Conservation (phyloP, 1,140 invertebrate species). For the Diprion similis region DNA sequence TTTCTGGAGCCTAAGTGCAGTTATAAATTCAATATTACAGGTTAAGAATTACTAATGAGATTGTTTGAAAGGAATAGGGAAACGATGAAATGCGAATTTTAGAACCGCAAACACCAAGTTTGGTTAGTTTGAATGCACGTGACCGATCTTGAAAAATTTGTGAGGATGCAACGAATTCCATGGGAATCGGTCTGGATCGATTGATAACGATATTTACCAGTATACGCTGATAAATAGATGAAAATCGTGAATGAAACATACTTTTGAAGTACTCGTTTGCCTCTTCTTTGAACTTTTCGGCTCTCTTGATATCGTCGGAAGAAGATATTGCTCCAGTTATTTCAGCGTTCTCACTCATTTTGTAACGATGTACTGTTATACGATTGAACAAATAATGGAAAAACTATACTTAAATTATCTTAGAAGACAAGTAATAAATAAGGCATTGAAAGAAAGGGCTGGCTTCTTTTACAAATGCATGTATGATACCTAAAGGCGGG, state of each 20-base stretch:
- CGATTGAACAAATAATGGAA: neutral
- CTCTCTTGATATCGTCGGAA: constrained; percentile 61
- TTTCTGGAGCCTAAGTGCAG: too few relatives aligned
- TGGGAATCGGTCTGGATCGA: neutral
- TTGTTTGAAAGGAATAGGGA: neutral
- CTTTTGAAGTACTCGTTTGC: constrained; percentile 89
- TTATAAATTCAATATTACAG: too few relatives aligned
- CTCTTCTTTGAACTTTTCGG: constrained; percentile 81
- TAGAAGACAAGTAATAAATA: constrained; percentile 36
- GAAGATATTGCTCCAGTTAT: constrained; percentile 32
- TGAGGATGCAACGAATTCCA: neutral
- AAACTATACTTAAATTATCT: neutral
- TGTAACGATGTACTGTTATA: neutral
- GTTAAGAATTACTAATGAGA: too few relatives aligned
- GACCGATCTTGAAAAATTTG: constrained; percentile 27
- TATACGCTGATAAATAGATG: neutral
- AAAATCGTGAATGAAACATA: constrained; percentile 57
- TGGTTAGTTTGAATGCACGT: constrained; percentile 48
- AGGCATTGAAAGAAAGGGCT: constrained; percentile 35
- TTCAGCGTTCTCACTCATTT: constrained; percentile 46
- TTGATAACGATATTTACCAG: neutral
- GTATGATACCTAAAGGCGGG: too few relatives aligned
- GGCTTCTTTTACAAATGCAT: neutral
- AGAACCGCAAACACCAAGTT: constrained; percentile 27
- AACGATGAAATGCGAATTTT: neutral